Evolutionary conservation across 1,140 invertebrate species (phyloP).

Genomic region (Apolygus lucorum): DNA sequence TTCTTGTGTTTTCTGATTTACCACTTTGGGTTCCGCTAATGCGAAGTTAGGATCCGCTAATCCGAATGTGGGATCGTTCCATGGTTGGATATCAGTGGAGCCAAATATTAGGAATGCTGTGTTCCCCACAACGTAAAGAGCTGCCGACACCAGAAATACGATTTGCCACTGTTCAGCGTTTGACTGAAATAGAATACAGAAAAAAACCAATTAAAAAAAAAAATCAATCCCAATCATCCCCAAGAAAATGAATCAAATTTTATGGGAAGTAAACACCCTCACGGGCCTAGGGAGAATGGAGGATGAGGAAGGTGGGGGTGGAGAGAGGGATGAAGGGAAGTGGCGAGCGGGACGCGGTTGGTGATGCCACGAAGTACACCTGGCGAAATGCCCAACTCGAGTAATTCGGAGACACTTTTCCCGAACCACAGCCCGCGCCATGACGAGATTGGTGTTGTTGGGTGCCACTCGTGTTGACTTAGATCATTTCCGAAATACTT

Average conservation of each 20-base stretch:
- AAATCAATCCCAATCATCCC: too few species aligned
- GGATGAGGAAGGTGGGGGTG: too few species aligned
- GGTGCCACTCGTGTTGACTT: too few species aligned
- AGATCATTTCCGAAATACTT: neutral
- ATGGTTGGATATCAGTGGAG: constrained; percentile 40
- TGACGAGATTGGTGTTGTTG: neutral
- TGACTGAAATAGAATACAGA: constrained; percentile 37
- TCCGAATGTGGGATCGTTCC: constrained; percentile 43
- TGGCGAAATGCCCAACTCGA: too few species aligned
- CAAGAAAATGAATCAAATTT: neutral
- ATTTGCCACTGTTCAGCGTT: constrained; percentile 46
- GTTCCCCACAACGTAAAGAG: constrained; percentile 44
- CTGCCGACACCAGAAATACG: constrained; percentile 48
- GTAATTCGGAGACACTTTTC: too few species aligned
- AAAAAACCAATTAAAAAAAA: neutral
- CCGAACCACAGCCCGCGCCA: neutral
- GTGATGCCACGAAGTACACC: too few species aligned
- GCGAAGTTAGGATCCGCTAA: too few species aligned
- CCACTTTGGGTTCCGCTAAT: too few species aligned
- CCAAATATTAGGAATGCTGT: constrained; percentile 46
- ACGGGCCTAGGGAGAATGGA: neutral
- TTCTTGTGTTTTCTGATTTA: too few species aligned
- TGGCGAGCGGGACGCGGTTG: too few species aligned
- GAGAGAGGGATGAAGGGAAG: too few species aligned
- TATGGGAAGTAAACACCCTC: neutral